Evolutionary conservation across 2,888 invertebrate species (phyloP), one percentile per base, ranked within the genome.

Genomic region (Cylloceria caligata): DNA sequence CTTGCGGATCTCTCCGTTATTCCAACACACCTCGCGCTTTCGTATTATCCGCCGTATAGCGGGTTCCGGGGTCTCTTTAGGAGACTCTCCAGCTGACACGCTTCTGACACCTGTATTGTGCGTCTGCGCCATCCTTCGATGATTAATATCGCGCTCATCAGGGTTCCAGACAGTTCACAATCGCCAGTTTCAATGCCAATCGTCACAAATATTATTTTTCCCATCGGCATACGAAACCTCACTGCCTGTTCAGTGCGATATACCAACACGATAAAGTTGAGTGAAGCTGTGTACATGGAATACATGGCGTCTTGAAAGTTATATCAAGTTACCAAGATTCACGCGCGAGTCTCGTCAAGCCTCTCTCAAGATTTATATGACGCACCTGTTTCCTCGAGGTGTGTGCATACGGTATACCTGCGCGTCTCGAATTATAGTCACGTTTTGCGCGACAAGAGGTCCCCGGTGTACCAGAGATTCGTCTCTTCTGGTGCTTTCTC

Each of bases 401-500:
- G 30, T 34, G 34, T 67, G 19, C 27, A 42, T 6, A 30, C 49
- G 27, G 1, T 49, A 16, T 68, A 36, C 36, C 13, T 19, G 11
- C 21, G 16, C 27, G 13, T 52, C 39, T 60, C 30, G 45, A 3
- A 21, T 72, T 45, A 47, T 21, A 68, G 52, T 68, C 68, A 45
- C 60, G 27, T 45, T 47, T 30, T 34, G 19, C n/a, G 19, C 60
- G 60, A 72, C 72, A 57, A 27, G 71, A 19, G 42, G 55, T 16
- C 21, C 42, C 24, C 9, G 47, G 76, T 69, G 45, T 39, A 45
- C 36, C 52, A 45, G 45, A 73, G 73, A 81, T 78, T 81, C 77
- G 69, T 81, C 75, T 71, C 69, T 57, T 52, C 60, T 67, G 67
- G 19, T 34, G 60, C 81, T 81, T 81, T 81, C 77, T 81, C 81